Percentiles rank a stretch among this genome's conserved stretches.
These are phyloP conservation scores for Hoplias malabaricus DNA, from an alignment of 2,113 vertebrate species.

Conservation along the genomic window DNA sequence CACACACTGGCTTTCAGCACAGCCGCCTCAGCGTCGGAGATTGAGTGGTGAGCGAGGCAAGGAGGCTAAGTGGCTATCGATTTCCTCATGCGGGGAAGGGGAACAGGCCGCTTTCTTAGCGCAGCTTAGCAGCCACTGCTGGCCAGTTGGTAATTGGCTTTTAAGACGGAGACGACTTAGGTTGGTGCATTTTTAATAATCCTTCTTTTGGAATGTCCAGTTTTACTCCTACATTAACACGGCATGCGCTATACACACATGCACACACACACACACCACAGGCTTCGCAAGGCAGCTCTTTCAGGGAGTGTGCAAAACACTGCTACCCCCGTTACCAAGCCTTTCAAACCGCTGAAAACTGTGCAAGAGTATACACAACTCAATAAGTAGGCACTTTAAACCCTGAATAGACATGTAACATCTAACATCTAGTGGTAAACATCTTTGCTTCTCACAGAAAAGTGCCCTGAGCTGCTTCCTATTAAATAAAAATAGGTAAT, in stretches of 20 bases:
- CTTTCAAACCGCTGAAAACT: too few species aligned
- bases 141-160: constrained; percentile 53
- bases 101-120: constrained; percentile 33
- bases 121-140: constrained; percentile 24
- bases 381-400: too few species aligned
- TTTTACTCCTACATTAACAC: too few species aligned
- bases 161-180: constrained; percentile 51
- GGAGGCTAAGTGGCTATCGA: constrained; percentile 57
- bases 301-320: too few species aligned
- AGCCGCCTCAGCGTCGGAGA: neutral
- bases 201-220: constrained; percentile 26
- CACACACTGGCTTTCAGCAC: neutral
- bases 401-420: too few species aligned
- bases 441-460: too few species aligned
- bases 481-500: too few species aligned
- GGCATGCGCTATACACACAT: neutral
- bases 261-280: neutral
- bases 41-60: constrained; percentile 32
- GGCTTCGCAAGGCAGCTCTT: neutral
- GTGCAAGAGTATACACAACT: too few species aligned
- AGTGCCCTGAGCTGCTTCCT: too few species aligned
- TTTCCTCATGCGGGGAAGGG: constrained; percentile 43
- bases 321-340: too few species aligned
- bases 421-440: too few species aligned
- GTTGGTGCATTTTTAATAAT: constrained; percentile 53